phyloP scores from a whole-genome alignment of 2,113 vertebrate species.

The Chroicocephalus ridibundus region DNA sequence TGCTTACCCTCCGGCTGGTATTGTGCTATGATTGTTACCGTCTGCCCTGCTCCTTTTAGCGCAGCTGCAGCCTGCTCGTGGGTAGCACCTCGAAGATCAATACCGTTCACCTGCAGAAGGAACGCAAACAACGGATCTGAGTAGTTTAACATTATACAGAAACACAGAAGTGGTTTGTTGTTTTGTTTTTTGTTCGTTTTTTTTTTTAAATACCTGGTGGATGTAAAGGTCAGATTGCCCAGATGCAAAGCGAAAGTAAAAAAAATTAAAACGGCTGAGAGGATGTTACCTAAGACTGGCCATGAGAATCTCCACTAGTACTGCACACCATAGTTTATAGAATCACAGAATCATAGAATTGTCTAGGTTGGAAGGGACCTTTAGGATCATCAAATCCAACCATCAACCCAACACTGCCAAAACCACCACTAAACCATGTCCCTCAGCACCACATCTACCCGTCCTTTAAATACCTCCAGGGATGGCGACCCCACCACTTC shows the following conservation, averaged over 20 bases:
- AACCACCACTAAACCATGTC: neutral
- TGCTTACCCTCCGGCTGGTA: slow-evolving; percentile 94
- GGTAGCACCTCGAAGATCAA: slow-evolving; percentile 91
- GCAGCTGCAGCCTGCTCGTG: slow-evolving; percentile 95
- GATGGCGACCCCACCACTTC: neutral
- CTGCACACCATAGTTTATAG: neutral
- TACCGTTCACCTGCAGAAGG: slow-evolving; percentile 87
- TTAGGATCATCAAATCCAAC: neutral
- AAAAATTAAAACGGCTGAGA: neutral
- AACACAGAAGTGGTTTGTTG: neutral
- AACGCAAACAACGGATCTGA: neutral
- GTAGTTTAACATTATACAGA: neutral
- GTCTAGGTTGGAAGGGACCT: neutral
- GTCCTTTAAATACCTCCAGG: neutral
- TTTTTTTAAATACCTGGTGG: neutral
- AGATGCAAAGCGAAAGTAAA: neutral
- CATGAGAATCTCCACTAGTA: neutral
- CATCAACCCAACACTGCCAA: neutral
- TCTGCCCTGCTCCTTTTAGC: slow-evolving; percentile 93
- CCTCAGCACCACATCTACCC: neutral
- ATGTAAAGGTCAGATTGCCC: neutral
- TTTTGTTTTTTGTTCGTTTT: neutral
- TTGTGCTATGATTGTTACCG: slow-evolving; percentile 93
- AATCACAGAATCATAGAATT: neutral
- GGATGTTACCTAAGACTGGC: rapidly evolving